phyloP scores from a whole-genome alignment of 2,888 invertebrate genomes.

The Philopedon plagiatum region DNA sequence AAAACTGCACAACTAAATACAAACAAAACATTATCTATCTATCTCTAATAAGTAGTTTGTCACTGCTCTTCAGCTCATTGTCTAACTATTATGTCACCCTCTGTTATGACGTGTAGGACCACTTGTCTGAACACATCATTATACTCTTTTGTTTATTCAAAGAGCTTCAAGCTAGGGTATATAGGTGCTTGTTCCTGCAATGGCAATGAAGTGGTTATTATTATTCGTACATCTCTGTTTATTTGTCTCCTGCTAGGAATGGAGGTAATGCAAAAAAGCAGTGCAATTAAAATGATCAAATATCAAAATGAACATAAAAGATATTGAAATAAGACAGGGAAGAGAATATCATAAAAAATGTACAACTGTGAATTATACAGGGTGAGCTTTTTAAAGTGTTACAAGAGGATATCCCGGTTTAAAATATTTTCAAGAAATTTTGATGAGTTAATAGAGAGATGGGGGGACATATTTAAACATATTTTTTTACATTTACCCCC shows the following conservation, averaged over 20 bases:
- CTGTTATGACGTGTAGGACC: conserved; percentile 26
- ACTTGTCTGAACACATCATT: conserved; percentile 34
- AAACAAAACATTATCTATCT: not conserved
- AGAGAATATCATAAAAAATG: too few relatives aligned
- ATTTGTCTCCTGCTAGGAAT: not conserved
- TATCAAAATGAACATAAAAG: too few relatives aligned
- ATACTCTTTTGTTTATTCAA: conserved; percentile 38
- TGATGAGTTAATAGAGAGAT: too few relatives aligned
- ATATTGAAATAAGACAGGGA: too few relatives aligned
- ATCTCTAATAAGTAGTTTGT: conserved; percentile 1
- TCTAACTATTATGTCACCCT: conserved; percentile 29
- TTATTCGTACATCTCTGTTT: conserved; percentile 5
- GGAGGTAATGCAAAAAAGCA: too few relatives aligned
- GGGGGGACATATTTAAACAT: too few relatives aligned
- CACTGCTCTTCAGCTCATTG: not conserved
- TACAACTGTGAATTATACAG: too few relatives aligned
- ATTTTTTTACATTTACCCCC: too few relatives aligned
- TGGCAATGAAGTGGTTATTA: conserved; percentile 28
- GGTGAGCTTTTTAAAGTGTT: too few relatives aligned
- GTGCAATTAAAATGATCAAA: too few relatives aligned
- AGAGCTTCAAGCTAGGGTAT: conserved; percentile 12
- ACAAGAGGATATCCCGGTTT: too few relatives aligned
- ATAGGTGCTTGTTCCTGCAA: conserved; percentile 24
- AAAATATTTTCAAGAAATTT: too few relatives aligned
- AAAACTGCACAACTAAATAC: not conserved